Conservation (phyloP, 2,113 vertebrate species). For the Xenopus laevis region DNA sequence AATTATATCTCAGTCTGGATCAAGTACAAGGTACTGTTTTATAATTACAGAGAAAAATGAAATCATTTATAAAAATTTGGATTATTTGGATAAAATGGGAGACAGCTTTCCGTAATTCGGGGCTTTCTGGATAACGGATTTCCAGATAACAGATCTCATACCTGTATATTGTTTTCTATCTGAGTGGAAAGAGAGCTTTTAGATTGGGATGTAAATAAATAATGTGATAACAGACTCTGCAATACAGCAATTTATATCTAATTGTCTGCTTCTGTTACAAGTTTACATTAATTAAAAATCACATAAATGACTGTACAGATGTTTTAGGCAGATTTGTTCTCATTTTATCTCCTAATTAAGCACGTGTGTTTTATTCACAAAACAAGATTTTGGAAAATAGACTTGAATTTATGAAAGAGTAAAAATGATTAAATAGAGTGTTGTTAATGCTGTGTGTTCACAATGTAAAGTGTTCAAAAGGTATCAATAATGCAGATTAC, state of each 20-base stretch:
- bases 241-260: conserved; percentile 8
- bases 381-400: conserved; percentile 11
- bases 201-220: conserved; percentile 1
- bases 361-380: conserved; percentile 5
- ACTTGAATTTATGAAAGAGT: conserved; percentile 4
- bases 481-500: too few relatives aligned
- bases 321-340: conserved; percentile 10
- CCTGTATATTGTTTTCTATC: too few relatives aligned
- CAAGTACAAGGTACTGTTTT: too few relatives aligned
- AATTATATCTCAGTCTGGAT: too few relatives aligned
- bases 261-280: conserved; percentile 2
- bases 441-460: background rate
- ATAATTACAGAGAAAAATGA: too few relatives aligned
- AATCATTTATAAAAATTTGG: too few relatives aligned
- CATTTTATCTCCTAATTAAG: conserved; percentile 5
- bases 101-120: too few relatives aligned
- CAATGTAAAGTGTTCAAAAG: too few relatives aligned
- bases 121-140: too few relatives aligned
- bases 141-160: too few relatives aligned
- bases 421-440: background rate
- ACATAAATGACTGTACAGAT: conserved; percentile 8
- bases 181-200: background rate
- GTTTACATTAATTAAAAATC: conserved; percentile 8
- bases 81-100: too few relatives aligned
- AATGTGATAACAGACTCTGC: conserved; percentile 10